phyloP scores from a whole-genome alignment of 1,140 invertebrate species.

The Papilio machaon region DNA sequence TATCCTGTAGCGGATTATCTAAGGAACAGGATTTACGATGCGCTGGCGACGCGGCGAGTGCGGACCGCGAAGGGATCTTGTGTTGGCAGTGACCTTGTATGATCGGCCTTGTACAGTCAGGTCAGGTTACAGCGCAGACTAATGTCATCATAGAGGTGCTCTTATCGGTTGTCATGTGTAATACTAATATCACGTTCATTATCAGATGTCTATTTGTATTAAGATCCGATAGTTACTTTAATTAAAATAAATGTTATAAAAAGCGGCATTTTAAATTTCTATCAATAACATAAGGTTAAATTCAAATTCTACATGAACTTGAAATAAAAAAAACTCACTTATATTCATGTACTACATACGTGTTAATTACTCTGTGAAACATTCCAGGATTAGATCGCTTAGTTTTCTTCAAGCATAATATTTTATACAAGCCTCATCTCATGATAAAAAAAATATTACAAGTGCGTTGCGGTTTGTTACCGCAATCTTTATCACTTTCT shows the following conservation, averaged over 20 bases:
- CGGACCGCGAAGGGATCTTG: conserved; percentile 14
- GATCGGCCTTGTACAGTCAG: conserved; percentile 1
- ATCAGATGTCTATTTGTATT: neutral
- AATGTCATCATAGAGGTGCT: neutral
- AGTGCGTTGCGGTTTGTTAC: conserved; percentile 10
- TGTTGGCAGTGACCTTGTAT: conserved; percentile 32
- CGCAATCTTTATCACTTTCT: conserved; percentile 10
- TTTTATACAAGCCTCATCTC: conserved; percentile 17
- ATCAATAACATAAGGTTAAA: too few relatives aligned
- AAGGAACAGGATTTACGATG: conserved; percentile 8
- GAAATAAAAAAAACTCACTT: neutral
- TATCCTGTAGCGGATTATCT: neutral
- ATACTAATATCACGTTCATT: neutral
- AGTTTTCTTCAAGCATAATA: neutral
- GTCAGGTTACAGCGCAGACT: neutral
- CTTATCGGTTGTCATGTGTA: neutral
- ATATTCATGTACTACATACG: neutral
- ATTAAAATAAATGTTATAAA: neutral
- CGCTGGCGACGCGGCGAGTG: neutral
- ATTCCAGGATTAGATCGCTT: neutral
- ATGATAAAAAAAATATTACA: neutral
- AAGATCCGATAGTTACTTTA: neutral
- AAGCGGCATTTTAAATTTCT: too few relatives aligned
- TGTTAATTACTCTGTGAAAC: neutral
- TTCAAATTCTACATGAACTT: neutral